Evolutionary conservation across 2,113 vertebrate species (phyloP), one percentile per base, ranked within the genome.

Genomic region (Dromiciops gliroides): DNA sequence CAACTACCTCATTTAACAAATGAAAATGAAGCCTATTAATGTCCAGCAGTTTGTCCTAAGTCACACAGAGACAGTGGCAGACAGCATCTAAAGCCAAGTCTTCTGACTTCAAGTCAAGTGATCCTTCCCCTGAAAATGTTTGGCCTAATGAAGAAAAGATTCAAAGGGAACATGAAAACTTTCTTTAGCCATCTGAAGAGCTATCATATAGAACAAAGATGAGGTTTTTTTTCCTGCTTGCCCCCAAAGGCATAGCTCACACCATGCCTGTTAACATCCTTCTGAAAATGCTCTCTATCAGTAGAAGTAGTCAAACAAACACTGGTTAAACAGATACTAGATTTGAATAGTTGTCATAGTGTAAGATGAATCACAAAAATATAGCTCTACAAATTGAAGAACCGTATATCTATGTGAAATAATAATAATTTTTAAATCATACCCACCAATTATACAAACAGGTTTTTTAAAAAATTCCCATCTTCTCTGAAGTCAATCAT

Each of bases 181-280:
- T 4, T 67, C 50, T 96, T 91, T 47, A 94, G 22, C 94, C 47
- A 89, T 91, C 37, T 56, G 31, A 28, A 49, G 94, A 26, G 10
- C 88, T 93, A 48, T 49, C 2, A 37, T 67, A n/a, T 91, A 89
- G 88, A 24, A 56, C 9, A 28, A 56, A 67, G 28, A 37, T 37
- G 3, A 94, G 92, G 89, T 50, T 60, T 2, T 4, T 16, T 37
- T 4, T 16, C 16, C 24, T n/a, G 0, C 89, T 19, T 48, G 56
- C 51, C 92, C 48, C 28, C 26, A 95, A 96, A 96, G 47, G 2
- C 0, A 31, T 28, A 95, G 47, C 28, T 91, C 89, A 50, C 94
- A 94, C 50, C 25, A 83, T n/a, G n/a, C n/a, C n/a, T n/a, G n/a
- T n/a, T n/a, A n/a, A n/a, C n/a, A n/a, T n/a, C n/a, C n/a, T n/a